Conservation (phyloP, 2,113 vertebrate genomes). For the Bufo gargarizans region DNA sequence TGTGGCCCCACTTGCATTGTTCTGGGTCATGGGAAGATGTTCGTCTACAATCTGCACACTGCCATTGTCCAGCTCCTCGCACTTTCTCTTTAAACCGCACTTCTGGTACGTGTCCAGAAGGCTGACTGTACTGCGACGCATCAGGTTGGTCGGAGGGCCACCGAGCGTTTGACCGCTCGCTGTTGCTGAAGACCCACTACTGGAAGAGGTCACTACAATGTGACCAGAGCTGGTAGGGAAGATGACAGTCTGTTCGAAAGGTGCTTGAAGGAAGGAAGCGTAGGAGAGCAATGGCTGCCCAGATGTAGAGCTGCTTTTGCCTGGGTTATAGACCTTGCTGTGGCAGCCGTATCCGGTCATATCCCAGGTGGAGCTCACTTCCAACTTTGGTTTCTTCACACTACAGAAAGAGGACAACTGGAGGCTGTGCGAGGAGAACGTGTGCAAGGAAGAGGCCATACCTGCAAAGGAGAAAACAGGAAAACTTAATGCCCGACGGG, state of each 20-base stretch:
- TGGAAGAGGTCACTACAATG: slow-evolving; percentile 92
- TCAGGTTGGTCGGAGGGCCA: slow-evolving; percentile 89
- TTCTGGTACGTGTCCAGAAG: slow-evolving; percentile 99
- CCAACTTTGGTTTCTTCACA: slow-evolving; percentile 99
- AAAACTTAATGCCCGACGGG: neutral
- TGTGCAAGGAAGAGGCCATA: slow-evolving; percentile 99
- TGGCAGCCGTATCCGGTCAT: slow-evolving; percentile 99
- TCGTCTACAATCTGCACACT: slow-evolving; percentile 97
- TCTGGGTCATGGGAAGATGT: slow-evolving; percentile 93
- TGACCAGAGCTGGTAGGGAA: slow-evolving; percentile 91
- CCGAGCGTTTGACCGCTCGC: slow-evolving; percentile 82
- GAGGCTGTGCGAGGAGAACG: slow-evolving; percentile 96
- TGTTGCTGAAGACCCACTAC: slow-evolving; percentile 85
- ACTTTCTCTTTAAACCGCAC: slow-evolving; percentile 98
- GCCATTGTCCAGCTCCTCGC: slow-evolving; percentile 94
- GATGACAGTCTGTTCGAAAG: slow-evolving; percentile 96
- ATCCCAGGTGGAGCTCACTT: slow-evolving; percentile 96
- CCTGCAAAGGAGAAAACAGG: slow-evolving; percentile 70
- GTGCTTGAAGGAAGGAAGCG: slow-evolving; percentile 84
- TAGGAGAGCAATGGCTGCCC: slow-evolving; percentile 83
- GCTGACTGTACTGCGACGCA: slow-evolving; percentile 97
- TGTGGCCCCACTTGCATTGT: slow-evolving; percentile 88
- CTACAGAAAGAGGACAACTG: slow-evolving; percentile 99
- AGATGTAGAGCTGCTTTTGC: slow-evolving; percentile 85
- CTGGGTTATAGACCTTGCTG: slow-evolving; percentile 94